phyloP scores from a whole-genome alignment of 2,113 vertebrate species.

The Vimba vimba region DNA sequence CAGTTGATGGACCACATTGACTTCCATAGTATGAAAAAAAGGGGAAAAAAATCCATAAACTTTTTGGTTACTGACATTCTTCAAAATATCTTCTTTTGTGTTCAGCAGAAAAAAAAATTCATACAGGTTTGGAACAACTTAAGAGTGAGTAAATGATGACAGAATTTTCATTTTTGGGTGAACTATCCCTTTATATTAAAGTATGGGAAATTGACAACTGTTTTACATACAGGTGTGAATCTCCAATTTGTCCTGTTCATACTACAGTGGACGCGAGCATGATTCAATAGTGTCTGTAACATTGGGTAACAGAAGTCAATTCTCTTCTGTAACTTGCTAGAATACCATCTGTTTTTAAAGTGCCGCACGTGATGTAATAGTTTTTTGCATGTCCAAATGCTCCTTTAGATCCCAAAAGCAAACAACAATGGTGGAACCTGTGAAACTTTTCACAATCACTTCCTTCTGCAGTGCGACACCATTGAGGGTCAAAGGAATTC shows the following conservation, averaged over 20 bases:
- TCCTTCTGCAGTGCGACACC: not conserved
- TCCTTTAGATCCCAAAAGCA: not conserved
- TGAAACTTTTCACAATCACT: not conserved
- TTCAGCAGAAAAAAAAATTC: too few species aligned
- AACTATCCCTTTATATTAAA: too few species aligned
- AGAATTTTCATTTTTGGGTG: too few species aligned
- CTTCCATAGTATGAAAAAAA: too few species aligned
- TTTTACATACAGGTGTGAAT: not conserved
- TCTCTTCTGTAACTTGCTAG: not conserved
- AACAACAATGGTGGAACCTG: not conserved
- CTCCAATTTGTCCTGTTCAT: not conserved
- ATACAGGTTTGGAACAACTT: too few species aligned
- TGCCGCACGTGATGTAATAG: not conserved
- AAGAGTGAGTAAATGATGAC: too few species aligned
- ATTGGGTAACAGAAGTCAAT: not conserved
- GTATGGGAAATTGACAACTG: not conserved
- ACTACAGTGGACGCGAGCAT: not conserved
- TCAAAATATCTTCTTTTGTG: too few species aligned
- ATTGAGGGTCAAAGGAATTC: not conserved
- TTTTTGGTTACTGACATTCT: too few species aligned
- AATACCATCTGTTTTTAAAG: not conserved
- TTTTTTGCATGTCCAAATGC: not conserved
- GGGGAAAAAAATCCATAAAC: too few species aligned
- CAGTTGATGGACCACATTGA: too few species aligned
- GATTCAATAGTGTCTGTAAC: not conserved